A percentile compares a stretch with the other conserved stretches of the same genome.
Evolutionary conservation across 2,113 vertebrate species (phyloP).

Genomic region (Clupea harengus): DNA sequence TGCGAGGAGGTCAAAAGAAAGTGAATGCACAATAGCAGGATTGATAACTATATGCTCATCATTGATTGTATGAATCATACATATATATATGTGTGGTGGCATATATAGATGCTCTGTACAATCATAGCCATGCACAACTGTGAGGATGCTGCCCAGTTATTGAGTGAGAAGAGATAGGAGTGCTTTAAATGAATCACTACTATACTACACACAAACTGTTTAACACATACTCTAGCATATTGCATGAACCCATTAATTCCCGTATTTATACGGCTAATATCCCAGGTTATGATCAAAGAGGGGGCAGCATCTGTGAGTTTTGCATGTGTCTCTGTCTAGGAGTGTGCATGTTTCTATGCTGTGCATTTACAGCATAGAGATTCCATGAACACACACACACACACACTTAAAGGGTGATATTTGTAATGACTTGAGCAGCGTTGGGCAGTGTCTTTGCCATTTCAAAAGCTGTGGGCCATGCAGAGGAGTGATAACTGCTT

Average conservation of each 20-base stretch:
- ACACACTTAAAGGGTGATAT: neutral
- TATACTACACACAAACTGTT: neutral
- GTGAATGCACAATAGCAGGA: constrained; percentile 4
- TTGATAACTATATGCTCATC: neutral
- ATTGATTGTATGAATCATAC: constrained; percentile 25
- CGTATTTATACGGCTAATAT: neutral
- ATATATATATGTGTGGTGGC: constrained; percentile 40
- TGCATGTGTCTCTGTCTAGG: neutral
- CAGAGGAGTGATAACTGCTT: neutral
- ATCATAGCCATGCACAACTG: constrained; percentile 38
- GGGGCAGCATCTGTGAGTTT: constrained; percentile 4
- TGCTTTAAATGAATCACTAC: neutral
- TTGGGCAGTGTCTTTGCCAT: neutral
- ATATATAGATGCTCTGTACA: constrained; percentile 40
- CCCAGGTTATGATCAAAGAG: neutral
- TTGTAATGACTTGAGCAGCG: neutral
- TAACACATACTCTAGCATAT: neutral
- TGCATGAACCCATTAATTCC: neutral
- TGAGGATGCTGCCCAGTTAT: constrained; percentile 20
- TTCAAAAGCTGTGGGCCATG: neutral
- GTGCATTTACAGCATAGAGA: neutral
- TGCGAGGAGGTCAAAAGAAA: neutral
- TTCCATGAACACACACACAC: neutral
- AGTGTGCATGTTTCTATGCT: constrained; percentile 7
- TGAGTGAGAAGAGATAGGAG: neutral